A percentile compares a stretch with the other conserved stretches of the same genome.
phyloP scores from a whole-genome alignment of 2,113 vertebrate species.

The Pteronura brasiliensis region DNA sequence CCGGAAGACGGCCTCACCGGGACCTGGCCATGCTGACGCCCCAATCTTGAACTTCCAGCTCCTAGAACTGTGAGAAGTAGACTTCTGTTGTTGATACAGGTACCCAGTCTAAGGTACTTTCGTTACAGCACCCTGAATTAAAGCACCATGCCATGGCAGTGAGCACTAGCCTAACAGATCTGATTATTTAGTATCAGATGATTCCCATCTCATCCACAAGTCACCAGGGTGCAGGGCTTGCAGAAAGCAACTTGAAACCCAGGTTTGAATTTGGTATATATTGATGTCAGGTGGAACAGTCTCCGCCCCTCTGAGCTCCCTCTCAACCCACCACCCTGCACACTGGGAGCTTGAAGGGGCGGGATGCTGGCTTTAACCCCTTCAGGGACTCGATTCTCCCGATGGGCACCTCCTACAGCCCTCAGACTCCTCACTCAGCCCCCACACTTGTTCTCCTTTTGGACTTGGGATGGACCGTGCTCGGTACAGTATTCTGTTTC shows the following conservation, averaged over 20 bases:
- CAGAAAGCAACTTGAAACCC: not conserved
- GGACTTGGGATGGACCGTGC: not conserved
- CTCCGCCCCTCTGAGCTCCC: not conserved
- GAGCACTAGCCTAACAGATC: not conserved
- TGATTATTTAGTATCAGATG: not conserved
- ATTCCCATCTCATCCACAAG: not conserved
- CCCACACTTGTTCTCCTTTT: not conserved
- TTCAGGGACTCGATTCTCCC: not conserved
- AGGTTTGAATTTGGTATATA: not conserved
- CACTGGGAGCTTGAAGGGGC: no score
- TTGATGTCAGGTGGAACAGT: not conserved
- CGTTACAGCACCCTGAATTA: not conserved
- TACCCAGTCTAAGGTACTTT: not conserved
- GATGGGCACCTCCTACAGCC: rapidly evolving
- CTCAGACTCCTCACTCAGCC: not conserved
- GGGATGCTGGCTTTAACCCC: rapidly evolving
- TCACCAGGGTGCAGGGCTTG: not conserved
- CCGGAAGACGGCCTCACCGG: not conserved
- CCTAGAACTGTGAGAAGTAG: not conserved
- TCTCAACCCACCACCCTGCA: not conserved
- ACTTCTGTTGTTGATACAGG: not conserved
- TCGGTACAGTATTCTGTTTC: not conserved
- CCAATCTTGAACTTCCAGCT: not conserved
- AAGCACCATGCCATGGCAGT: not conserved
- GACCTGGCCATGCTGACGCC: not conserved